Evolutionary conservation across 2,113 vertebrate genomes (phyloP).

Genomic region (Addax nasomaculatus): DNA sequence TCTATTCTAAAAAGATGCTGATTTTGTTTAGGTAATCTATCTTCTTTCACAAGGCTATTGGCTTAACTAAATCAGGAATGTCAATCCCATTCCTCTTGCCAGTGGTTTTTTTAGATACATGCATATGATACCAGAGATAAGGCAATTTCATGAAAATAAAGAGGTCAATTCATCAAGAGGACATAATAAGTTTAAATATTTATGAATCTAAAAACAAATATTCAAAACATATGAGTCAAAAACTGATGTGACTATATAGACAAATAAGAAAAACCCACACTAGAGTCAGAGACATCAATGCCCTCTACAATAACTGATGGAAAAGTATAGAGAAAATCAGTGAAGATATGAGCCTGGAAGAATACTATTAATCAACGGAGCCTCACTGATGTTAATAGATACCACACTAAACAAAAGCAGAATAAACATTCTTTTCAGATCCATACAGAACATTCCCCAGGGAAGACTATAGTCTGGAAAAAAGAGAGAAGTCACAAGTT

Average conservation of each 20-base stretch:
- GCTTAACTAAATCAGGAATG: neutral
- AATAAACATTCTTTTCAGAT: neutral
- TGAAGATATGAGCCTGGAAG: neutral
- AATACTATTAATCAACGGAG: neutral
- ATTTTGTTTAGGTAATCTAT: neutral
- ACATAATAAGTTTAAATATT: neutral
- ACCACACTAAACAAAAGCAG: neutral
- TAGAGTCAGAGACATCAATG: neutral
- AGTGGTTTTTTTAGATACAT: neutral
- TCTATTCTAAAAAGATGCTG: neutral
- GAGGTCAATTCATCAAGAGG: neutral
- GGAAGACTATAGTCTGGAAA: neutral
- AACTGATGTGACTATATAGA: neutral
- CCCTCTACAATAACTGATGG: neutral
- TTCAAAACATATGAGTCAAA: constrained; percentile 15
- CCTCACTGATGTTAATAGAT: neutral
- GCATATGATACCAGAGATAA: neutral
- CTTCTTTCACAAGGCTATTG: neutral
- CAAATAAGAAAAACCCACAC: neutral
- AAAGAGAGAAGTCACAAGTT: neutral
- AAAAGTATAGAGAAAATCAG: neutral
- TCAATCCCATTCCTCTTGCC: neutral
- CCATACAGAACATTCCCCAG: neutral
- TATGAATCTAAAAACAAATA: neutral
- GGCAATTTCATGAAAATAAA: neutral